Conservation (phyloP, 2,888 invertebrate species). For the Zhuqinia jingwanae region DNA sequence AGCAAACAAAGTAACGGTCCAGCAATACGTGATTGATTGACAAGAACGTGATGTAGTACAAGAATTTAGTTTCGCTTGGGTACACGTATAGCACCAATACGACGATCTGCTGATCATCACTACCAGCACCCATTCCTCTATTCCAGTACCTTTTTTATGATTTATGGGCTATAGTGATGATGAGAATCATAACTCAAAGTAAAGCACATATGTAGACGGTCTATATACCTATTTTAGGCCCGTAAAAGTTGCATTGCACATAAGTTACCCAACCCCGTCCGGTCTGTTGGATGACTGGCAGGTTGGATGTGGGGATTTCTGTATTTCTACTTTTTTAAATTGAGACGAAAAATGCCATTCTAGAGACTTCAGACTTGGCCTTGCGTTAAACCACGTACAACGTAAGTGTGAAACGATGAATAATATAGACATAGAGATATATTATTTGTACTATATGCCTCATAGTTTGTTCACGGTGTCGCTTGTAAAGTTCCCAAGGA, state of each 20-base stretch:
- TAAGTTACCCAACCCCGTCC: background rate
- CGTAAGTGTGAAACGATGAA: background rate
- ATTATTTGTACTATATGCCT: background rate
- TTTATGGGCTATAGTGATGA: background rate
- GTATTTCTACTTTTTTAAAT: background rate
- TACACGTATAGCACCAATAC: too few relatives aligned
- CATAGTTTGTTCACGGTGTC: background rate
- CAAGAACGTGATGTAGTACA: constrained; percentile 3
- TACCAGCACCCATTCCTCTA: background rate
- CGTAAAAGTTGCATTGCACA: background rate
- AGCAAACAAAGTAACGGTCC: constrained; percentile 1
- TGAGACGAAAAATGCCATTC: too few relatives aligned
- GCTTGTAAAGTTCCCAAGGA: background rate
- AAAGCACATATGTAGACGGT: too few relatives aligned
- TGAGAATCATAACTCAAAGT: background rate
- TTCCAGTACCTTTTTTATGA: background rate
- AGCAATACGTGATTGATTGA: constrained; percentile 32
- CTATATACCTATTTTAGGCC: too few relatives aligned
- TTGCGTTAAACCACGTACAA: too few relatives aligned
- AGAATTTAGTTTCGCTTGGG: constrained; percentile 1
- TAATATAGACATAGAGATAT: background rate
- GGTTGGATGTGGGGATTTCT: background rate
- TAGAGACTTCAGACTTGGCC: too few relatives aligned
- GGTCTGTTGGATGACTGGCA: background rate
- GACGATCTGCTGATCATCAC: too few relatives aligned